Evolutionary conservation across 2,113 vertebrate genomes (phyloP).

Genomic region (Oncorhynchus clarkii): DNA sequence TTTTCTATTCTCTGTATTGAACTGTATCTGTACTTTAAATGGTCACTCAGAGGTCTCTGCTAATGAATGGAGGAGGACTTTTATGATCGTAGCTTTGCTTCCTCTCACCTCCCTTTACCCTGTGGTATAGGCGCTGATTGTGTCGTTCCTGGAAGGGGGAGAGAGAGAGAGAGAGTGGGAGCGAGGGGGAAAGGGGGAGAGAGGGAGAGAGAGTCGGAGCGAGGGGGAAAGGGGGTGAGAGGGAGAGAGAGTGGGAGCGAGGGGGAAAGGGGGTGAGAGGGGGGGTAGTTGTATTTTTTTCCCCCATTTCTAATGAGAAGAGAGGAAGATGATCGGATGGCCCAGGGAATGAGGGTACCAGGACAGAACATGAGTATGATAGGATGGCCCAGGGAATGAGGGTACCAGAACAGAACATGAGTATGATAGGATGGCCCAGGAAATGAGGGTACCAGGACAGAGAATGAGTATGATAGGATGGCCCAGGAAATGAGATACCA

Average conservation of each 20-base stretch:
- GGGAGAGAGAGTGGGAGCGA: not conserved
- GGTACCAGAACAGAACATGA: not conserved
- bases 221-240: not conserved
- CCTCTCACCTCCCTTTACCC: not conserved
- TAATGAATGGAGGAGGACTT: conserved; percentile 27
- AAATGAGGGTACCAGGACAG: too few relatives aligned
- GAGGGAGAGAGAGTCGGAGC: not conserved
- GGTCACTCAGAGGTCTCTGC: not conserved
- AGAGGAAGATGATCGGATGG: not conserved
- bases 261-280: not conserved
- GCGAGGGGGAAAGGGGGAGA: not conserved
- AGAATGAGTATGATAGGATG: conserved; percentile 1
- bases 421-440: conserved; percentile 3
- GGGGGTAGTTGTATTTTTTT: not conserved
- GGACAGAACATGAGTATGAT: too few relatives aligned
- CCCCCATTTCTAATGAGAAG: not conserved
- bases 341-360: too few relatives aligned
- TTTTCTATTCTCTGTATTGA: too few relatives aligned
- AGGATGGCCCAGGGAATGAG: too few relatives aligned
- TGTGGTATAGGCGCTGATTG: conserved; percentile 21
- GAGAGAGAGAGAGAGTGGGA: conserved; percentile 3
- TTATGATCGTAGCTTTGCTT: conserved; percentile 35
- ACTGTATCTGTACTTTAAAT: too few relatives aligned
- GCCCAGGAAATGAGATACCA: not conserved
- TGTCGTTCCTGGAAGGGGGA: not conserved